Evolutionary conservation across 1,140 invertebrate species (phyloP).

Genomic region (Apis dorsata): DNA sequence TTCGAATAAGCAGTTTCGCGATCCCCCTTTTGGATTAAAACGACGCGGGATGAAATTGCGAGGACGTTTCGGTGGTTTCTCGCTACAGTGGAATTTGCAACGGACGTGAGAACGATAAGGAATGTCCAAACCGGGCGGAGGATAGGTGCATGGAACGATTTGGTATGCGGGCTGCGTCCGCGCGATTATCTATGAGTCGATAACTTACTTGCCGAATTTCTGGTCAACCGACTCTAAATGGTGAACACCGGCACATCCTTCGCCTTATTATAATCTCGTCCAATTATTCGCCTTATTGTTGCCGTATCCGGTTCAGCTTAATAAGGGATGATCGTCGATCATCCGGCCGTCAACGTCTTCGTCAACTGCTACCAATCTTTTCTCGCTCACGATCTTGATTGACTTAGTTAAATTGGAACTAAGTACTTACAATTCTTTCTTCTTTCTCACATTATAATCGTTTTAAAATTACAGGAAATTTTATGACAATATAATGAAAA

Average conservation of each 20-base stretch:
- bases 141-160: constrained; percentile 44
- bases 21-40: constrained; percentile 1
- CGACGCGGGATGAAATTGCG: constrained; percentile 37
- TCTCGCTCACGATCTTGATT: neutral
- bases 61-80: constrained; percentile 37
- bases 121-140: constrained; percentile 53
- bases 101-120: constrained; percentile 65
- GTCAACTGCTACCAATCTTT: neutral
- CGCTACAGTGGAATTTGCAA: constrained; percentile 58
- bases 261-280: constrained; percentile 46
- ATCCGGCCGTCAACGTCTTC: no score
- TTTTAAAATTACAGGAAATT: neutral
- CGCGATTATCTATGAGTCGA: constrained; percentile 71
- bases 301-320: neutral
- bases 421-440: neutral
- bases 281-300: constrained; percentile 54
- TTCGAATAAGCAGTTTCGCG: neutral
- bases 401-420: neutral
- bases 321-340: neutral
- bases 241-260: neutral
- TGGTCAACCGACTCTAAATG: constrained; percentile 51
- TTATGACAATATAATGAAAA: neutral
- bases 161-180: constrained; percentile 64
- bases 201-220: constrained; percentile 72
- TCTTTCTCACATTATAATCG: neutral